Conservation (phyloP, 2,888 invertebrate species). For the Drosophila infuscata region DNA sequence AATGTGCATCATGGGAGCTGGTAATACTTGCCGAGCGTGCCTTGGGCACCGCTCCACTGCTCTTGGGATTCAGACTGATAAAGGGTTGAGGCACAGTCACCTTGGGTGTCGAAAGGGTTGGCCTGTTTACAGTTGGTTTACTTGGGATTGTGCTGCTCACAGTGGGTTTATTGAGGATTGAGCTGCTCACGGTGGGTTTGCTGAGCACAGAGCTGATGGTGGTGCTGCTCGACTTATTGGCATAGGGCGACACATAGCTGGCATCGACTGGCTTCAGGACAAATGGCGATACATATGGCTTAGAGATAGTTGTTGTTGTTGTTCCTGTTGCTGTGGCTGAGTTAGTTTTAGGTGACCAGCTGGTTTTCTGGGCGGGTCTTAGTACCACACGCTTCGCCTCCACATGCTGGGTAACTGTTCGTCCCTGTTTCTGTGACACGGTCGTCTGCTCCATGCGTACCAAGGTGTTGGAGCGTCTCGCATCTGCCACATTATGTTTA, state of each 20-base stretch:
- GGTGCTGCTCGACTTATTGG: conserved; percentile 6
- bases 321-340: conserved; percentile 19
- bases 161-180: conserved; percentile 6
- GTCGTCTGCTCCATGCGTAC: conserved; percentile 72
- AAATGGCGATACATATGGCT: conserved; percentile 37
- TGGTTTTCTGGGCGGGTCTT: conserved; percentile 33
- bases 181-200: conserved; percentile 17
- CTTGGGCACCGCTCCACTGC: conserved; percentile 37
- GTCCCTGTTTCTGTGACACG: conserved; percentile 76
- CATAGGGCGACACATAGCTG: conserved; percentile 22
- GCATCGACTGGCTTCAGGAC: conserved; percentile 1
- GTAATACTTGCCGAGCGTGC: conserved; percentile 8
- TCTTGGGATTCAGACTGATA: conserved; percentile 24
- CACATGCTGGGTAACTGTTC: conserved; percentile 70
- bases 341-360: conserved; percentile 40
- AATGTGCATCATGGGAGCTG: conserved; percentile 40
- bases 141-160: conserved; percentile 2
- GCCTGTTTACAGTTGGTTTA: conserved; percentile 8
- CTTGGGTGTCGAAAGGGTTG: conserved; percentile 33
- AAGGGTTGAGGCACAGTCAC: neutral
- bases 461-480: conserved; percentile 68
- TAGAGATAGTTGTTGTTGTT: conserved; percentile 17
- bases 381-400: conserved; percentile 66
- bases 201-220: conserved; percentile 1
- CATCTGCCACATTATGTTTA: conserved; percentile 41